A percentile compares a stretch with the other conserved stretches of the same genome.
Evolutionary conservation across 2,797 vertebrate species (phyloP).

Genomic region (Varecia variegata): DNA sequence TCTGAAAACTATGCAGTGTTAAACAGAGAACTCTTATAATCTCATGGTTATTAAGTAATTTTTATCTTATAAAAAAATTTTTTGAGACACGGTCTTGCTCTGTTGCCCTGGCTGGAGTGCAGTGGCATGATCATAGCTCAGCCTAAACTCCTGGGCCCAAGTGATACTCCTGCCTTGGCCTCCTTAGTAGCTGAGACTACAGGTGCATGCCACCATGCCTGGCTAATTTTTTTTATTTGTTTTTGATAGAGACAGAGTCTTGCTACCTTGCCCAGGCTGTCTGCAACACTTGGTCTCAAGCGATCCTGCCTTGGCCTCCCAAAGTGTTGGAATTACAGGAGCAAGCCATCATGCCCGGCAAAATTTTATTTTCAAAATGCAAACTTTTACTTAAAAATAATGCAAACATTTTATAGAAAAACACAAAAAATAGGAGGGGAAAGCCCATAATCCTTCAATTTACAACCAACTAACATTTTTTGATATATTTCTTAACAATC

Average conservation of each 20-base stretch:
- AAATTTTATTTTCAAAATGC: not conserved
- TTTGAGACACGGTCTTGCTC: not conserved
- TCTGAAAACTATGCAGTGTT: not conserved
- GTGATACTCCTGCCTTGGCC: too few relatives aligned
- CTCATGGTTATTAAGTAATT: not conserved
- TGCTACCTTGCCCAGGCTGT: too few relatives aligned
- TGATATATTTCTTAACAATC: not conserved
- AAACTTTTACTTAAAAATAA: not conserved
- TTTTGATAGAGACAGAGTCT: too few relatives aligned
- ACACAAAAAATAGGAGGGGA: not conserved
- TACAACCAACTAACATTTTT: not conserved
- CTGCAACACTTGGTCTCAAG: too few relatives aligned
- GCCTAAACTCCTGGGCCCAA: too few relatives aligned
- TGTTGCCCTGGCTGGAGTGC: too few relatives aligned
- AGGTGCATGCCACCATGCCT: too few relatives aligned
- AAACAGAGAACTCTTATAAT: not conserved
- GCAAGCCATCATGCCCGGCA: not conserved
- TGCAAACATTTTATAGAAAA: not conserved
- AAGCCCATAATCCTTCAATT: not conserved
- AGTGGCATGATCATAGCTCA: too few relatives aligned
- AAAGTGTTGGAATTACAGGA: too few relatives aligned
- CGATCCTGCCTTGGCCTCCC: too few relatives aligned
- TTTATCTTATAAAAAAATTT: not conserved
- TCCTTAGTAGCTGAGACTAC: too few relatives aligned
- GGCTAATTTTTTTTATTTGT: too few relatives aligned